Evolutionary conservation across 2,888 invertebrate species (phyloP), one percentile per base, ranked within the genome.

Genomic region (Aspidiotus destructor): DNA sequence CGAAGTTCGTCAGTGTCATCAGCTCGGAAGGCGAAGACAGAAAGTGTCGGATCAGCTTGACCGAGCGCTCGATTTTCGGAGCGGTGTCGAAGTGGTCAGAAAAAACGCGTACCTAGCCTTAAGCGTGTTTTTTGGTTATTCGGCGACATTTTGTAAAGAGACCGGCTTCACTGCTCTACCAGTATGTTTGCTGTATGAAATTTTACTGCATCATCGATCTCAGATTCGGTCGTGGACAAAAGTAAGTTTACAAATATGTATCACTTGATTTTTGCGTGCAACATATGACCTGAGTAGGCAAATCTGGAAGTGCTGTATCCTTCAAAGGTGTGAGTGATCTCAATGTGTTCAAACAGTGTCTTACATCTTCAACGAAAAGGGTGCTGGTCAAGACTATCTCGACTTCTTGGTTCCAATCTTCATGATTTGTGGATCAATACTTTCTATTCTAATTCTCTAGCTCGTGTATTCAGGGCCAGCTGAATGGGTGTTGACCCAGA

Each of bases 101-200:
- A 57, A 42, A 11, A 44, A 61, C 40, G 63, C 52, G 16, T 69
- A 58, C 57, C 57, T 71, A 42, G 54, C 8, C 40, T 54, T 65
- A 17, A 62, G 61, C 44, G 68, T 71, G 58, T 55, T 70, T 17
- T 69, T 63, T 41, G 87, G 91, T 52, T 80, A 86, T 55, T 86
- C 88, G 58, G 91, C 92, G 72, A 88, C 94, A 80, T 82, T 97
- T 73, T 91, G 92, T 80, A 97, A 96, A 80, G 97, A 97, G 80
- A 94, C 94, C 65, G 96, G 95, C 68, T 86, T 96, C 76, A 93
- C 93, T 73, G 92, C 94, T 70, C 81, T 97, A 74, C 87, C 90
- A 69, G 85, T 95, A 72, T 96, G 95, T 80, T 60, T 70, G 17
- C 68, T 68, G 13, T 71, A 71, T 60, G 71, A 71, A 52, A 57